phyloP scores from a whole-genome alignment of 2,888 invertebrate species.

The Drosophila nr. perissopoda region DNA sequence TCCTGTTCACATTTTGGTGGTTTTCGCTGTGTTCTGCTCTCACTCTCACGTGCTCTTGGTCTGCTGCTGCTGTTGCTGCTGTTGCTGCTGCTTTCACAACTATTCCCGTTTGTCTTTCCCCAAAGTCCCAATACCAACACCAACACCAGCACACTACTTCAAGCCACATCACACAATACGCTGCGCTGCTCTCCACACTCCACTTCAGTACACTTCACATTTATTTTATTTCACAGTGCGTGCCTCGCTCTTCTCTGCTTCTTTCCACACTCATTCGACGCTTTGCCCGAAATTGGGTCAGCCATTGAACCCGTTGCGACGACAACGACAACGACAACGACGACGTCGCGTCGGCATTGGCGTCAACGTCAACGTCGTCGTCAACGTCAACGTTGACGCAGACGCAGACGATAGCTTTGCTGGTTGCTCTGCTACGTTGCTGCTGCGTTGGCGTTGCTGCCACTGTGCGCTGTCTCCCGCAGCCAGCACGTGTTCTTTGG shows the following conservation, averaged over 20 bases:
- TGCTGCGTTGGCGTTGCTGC: constrained; percentile 20
- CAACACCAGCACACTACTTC: not conserved
- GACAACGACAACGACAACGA: constrained; percentile 40
- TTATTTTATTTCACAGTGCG: constrained; percentile 44
- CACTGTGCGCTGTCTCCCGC: constrained; percentile 12
- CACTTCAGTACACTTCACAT: constrained; percentile 38
- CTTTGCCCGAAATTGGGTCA: constrained; percentile 83
- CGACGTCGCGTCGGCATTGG: constrained; percentile 25
- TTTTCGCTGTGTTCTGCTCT: constrained; percentile 36
- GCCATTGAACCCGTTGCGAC: constrained; percentile 84
- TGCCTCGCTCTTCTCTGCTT: constrained; percentile 62
- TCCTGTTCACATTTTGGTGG: constrained; percentile 11
- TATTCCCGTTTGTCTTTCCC: constrained; percentile 61
- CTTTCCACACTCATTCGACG: constrained; percentile 55
- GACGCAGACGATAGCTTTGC: constrained; percentile 19
- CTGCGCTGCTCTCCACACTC: constrained; percentile 21
- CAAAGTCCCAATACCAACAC: constrained; percentile 11
- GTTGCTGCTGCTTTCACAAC: constrained; percentile 68
- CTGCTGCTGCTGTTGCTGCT: constrained; percentile 17
- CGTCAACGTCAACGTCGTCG: constrained; percentile 36
- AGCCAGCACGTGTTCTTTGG: constrained; percentile 56
- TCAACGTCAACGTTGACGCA: constrained; percentile 7
- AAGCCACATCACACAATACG: constrained; percentile 17
- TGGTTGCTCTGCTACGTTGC: not conserved
- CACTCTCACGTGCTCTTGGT: constrained; percentile 11